Evolutionary conservation across 2,888 invertebrate genomes (phyloP), one percentile per base, ranked within the genome.

Genomic region (Orthonychiurus folsomi): DNA sequence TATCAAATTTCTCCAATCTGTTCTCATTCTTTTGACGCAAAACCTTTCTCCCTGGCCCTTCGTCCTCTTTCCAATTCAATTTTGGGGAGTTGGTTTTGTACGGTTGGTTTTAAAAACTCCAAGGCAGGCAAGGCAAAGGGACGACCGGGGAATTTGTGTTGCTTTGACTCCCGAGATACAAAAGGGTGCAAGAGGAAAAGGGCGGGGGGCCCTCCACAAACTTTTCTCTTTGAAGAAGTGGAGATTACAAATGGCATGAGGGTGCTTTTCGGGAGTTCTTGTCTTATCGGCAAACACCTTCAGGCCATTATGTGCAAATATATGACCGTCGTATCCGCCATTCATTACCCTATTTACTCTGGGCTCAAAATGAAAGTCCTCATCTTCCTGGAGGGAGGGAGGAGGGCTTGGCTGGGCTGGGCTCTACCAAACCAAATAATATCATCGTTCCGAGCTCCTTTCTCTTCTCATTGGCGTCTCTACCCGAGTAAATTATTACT

Each of bases 251-350:
- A 65, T 65, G 65, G 58, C 58, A 56, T 58, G 61, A 48, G n/a
- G n/a, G n/a, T n/a, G n/a, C n/a, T n/a, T n/a, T n/a, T n/a, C n/a
- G n/a, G n/a, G n/a, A n/a, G 9, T 37, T 15, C 37, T 37, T 37
- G 37, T 61, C 67, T 67, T 65, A 65, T 65, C 68, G 63, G 53
- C 66, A 66, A 68, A 66, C 68, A 71, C 69, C 69, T 70, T 68
- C 63, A 63, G 68, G 68, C 68, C 71, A 71, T 71, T 71, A 71
- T 71, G 67, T 60, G 63, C 64, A 63, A 68, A 71, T 68, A 71
- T 71, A 71, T 69, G 66, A 65, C 68, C 65, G 61, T 66, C 63
- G 69, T 69, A 71, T 71, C 71, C 71, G 71, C 67, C 65, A 67
- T 71, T 69, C 71, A 69, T 71, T 71, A 71, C 69, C 66, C 66